A percentile compares a stretch with the other conserved stretches of the same genome.
phyloP scores from a whole-genome alignment of 2,797 vertebrate genomes.

The Sebastolobus alascanus region DNA sequence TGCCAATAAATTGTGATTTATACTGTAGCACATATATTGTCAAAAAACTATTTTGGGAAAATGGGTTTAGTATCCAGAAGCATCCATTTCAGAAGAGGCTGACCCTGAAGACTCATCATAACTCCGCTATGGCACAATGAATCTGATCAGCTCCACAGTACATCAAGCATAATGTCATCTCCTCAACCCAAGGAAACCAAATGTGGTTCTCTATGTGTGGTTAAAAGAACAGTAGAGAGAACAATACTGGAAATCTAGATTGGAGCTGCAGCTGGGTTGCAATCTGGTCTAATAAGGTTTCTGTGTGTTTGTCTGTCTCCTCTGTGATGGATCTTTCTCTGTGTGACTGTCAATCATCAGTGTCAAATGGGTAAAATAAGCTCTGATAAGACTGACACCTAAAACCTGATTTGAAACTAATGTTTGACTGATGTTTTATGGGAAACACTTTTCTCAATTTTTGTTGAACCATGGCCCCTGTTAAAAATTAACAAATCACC shows the following conservation, averaged over 20 bases:
- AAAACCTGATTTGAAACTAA: not conserved
- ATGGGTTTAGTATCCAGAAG: constrained; percentile 6
- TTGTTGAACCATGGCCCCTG: not conserved
- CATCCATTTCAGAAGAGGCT: constrained; percentile 10
- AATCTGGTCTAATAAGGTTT: not conserved
- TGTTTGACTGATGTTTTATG: not conserved
- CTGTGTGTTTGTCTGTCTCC: not conserved
- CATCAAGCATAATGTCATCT: not conserved
- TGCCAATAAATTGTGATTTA: constrained; percentile 67
- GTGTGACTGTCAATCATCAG: not conserved
- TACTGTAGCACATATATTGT: constrained; percentile 31
- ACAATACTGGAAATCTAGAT: not conserved
- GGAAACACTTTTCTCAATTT: not conserved
- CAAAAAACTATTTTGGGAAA: constrained; percentile 41
- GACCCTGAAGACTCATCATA: not conserved
- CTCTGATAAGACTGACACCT: not conserved
- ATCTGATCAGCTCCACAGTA: not conserved
- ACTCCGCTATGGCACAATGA: not conserved
- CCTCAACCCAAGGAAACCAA: not conserved
- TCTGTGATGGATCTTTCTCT: not conserved
- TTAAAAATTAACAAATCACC: not conserved
- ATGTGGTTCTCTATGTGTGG: too few relatives aligned
- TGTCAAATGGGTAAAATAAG: not conserved
- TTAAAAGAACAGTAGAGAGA: not conserved
- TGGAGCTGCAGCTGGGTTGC: not conserved